Percentiles rank a stretch among this genome's conserved stretches.
Conservation (phyloP, 2,888 invertebrate species). For the Diploptera punctata region DNA sequence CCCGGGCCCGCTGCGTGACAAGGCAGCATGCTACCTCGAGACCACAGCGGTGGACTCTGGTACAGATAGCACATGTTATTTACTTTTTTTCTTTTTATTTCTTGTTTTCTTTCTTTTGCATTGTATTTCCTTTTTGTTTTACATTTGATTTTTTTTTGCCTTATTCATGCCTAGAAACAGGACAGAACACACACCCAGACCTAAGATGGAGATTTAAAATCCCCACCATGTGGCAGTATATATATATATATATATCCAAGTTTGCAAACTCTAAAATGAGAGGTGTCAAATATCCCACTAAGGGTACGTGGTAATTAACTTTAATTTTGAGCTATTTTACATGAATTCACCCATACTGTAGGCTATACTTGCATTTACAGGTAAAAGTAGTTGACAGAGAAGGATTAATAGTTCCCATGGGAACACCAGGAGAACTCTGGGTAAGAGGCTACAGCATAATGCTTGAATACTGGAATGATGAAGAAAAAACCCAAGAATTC, state of each 20-base stretch:
- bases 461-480: constrained; percentile 82
- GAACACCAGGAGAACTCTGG: constrained; percentile 77
- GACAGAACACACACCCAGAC: too few species aligned
- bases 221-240: too few species aligned
- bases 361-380: too few species aligned
- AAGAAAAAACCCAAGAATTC: constrained; percentile 72
- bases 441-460: constrained; percentile 77
- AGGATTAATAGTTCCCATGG: constrained; percentile 71
- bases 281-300: too few species aligned
- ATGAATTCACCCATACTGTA: too few species aligned
- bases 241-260: background rate
- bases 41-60: too few species aligned
- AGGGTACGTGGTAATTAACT: too few species aligned
- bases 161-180: background rate
- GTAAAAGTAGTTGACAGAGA: constrained; percentile 65
- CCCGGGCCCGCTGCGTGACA: too few species aligned
- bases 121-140: too few species aligned
- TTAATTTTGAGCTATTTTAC: background rate
- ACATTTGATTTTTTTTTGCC: background rate
- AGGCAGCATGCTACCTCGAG: too few species aligned
- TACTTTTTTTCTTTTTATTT: background rate
- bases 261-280: background rate
- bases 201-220: too few species aligned
- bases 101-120: too few species aligned
- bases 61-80: background rate